These are phyloP conservation scores for Cyanoramphus novaezelandiae DNA, from an alignment of 2,113 vertebrate species.

Conservation along the genomic window DNA sequence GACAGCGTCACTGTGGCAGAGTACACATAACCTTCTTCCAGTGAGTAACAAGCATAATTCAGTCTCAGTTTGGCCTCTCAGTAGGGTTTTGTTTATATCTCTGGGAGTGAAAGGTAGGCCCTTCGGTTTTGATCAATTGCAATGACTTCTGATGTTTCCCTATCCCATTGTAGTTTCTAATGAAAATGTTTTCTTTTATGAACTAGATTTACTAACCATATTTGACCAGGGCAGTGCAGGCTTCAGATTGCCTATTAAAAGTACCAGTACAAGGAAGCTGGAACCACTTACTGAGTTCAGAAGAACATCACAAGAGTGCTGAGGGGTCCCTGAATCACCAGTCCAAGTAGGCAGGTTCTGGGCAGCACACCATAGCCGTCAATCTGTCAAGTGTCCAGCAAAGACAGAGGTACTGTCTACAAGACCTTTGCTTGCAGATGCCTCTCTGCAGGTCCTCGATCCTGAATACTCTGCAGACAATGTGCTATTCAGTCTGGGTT, in stretches of 20 bases:
- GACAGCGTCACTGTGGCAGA: accelerated
- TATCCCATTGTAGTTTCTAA: not conserved
- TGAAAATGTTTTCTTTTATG: not conserved
- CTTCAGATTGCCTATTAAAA: not conserved
- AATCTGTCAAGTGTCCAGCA: not conserved
- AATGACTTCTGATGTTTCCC: not conserved
- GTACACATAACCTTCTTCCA: accelerated
- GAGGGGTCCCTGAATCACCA: not conserved
- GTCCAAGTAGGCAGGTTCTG: not conserved
- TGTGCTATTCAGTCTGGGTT: not conserved
- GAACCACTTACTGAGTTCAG: not conserved
- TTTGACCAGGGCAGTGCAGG: not conserved
- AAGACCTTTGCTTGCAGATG: not conserved
- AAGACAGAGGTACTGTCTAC: not conserved
- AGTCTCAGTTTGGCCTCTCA: not conserved
- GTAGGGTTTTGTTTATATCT: not conserved
- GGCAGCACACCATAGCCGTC: not conserved
- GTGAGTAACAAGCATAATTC: not conserved
- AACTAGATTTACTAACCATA: not conserved
- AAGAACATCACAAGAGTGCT: not conserved
- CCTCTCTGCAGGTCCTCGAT: not conserved
- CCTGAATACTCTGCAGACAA: not conserved
- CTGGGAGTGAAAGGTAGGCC: not conserved
- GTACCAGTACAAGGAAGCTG: not conserved
- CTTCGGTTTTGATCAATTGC: not conserved